Evolutionary conservation across 2,113 vertebrate genomes (phyloP), one percentile per base, ranked within the genome.

Genomic region (Corythoichthys intestinalis): DNA sequence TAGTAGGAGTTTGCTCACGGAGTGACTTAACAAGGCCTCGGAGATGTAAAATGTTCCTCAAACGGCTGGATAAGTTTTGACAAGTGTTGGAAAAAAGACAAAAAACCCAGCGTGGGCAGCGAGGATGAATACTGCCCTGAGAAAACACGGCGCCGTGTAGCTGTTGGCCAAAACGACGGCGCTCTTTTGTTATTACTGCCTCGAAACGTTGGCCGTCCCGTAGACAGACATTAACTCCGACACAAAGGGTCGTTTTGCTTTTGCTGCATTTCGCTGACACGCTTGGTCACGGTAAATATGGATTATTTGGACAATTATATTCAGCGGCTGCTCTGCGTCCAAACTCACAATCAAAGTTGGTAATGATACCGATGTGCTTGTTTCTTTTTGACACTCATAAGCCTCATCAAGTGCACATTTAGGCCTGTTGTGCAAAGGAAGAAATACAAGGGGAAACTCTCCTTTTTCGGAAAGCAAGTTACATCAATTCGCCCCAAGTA

Each of bases 131-230:
- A 78, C 68, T 81, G 72, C 67, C 71, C 80, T 71, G 76, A 76
- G 80, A 80, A 84, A 83, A 88, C 78, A 86, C 2, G 38, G 70
- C 39, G 63, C 10, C 52, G 71, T 85, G 83, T 84, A 84, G 85
- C 71, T 83, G 78, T 87, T 88, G 87, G 87, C 82, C 70, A 74
- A 76, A 63, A 46, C 9, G 6, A 69, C 77, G 61, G 70, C 68
- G 77, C 78, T 71, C 73, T 65, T 83, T 86, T 86, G 85, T 87
- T 87, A 72, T 87, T 87, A 28, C 60, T 82, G 79, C 73, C 75
- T 84, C 74, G 78, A 53, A 76, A 86, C 70, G 76, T 78, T 83
- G 83, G 78, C 66, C n/a, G 74, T 75, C 71, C 66, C 64, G 57
- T 71, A 78, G 47, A 63, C 63, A 41, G 68, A 38, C 78, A 53